phyloP scores from a whole-genome alignment of 2,888 invertebrate species.

The Drosophila planitibia region DNA sequence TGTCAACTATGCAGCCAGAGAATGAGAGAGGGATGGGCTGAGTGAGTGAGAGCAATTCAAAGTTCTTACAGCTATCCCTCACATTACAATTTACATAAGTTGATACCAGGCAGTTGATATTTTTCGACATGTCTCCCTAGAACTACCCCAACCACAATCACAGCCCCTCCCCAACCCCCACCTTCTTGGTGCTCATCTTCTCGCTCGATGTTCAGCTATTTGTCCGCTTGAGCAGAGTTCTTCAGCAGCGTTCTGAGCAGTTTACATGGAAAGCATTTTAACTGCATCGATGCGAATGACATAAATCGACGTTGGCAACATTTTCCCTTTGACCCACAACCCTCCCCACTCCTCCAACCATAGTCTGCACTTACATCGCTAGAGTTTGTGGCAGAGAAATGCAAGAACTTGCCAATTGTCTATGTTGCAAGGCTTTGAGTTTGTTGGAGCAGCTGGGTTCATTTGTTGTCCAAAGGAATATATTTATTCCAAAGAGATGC shows the following conservation, averaged over 20 bases:
- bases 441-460: constrained; percentile 31
- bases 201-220: constrained; percentile 56
- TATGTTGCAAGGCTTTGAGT: not conserved
- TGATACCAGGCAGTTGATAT: constrained; percentile 63
- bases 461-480: constrained; percentile 22
- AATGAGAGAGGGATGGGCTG: not conserved
- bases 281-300: constrained; percentile 62
- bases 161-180: not conserved
- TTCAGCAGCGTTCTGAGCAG: constrained; percentile 44
- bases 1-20: constrained; percentile 31
- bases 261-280: constrained; percentile 77
- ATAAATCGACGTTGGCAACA: constrained; percentile 59
- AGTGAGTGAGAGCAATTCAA: constrained; percentile 15
- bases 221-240: constrained; percentile 64
- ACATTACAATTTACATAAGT: constrained; percentile 75
- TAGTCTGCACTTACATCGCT: not conserved
- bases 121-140: constrained; percentile 56
- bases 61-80: constrained; percentile 42
- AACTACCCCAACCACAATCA: not conserved
- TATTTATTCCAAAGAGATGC: constrained; percentile 4
- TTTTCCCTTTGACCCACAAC: not conserved
- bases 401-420: constrained; percentile 49
- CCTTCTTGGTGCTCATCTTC: not conserved
- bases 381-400: constrained; percentile 27
- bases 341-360: not conserved